Conservation (phyloP, 2,888 invertebrate genomes). For the Diaprepes abbreviatus region DNA sequence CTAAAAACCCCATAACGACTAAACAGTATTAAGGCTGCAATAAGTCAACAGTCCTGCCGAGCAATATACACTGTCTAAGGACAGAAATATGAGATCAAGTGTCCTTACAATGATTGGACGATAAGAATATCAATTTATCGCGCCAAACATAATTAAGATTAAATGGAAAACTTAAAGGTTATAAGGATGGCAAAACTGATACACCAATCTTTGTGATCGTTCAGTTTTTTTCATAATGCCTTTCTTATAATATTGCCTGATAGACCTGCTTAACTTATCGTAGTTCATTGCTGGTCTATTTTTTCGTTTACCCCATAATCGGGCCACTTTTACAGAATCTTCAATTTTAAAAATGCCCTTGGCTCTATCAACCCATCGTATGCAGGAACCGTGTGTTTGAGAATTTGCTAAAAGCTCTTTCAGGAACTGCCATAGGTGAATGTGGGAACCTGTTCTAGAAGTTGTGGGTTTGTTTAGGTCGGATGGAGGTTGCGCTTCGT, state of each 20-base stretch:
- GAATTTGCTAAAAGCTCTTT: conserved; percentile 94
- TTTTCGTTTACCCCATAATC: conserved; percentile 97
- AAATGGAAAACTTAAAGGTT: conserved; percentile 74
- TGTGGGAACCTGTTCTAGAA: conserved; percentile 81
- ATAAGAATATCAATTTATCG: not conserved
- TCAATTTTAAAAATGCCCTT: conserved; percentile 99
- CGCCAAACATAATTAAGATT: not conserved
- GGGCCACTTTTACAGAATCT: conserved; percentile 97
- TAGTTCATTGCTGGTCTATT: conserved; percentile 99
- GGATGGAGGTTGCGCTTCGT: conserved; percentile 66
- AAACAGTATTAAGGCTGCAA: conserved; percentile 34
- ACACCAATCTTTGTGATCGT: conserved; percentile 96
- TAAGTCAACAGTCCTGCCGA: conserved; percentile 23
- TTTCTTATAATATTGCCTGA: conserved; percentile 99
- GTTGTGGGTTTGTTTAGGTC: conserved; percentile 60
- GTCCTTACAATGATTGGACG: conserved; percentile 35
- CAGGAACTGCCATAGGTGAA: conserved; percentile 98
- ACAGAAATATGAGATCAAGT: conserved; percentile 44
- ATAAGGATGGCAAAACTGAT: conserved; percentile 98
- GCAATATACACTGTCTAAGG: conserved; percentile 45
- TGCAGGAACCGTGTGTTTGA: conserved; percentile 91
- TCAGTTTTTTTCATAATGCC: conserved; percentile 99
- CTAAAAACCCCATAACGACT: conserved; percentile 44
- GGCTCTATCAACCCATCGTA: conserved; percentile 95
- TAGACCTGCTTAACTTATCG: conserved; percentile 97